Base-by-base conservation (phyloP, 53 echinoderm and acorn worm species). In the Glandiceps talaboti region DNA sequence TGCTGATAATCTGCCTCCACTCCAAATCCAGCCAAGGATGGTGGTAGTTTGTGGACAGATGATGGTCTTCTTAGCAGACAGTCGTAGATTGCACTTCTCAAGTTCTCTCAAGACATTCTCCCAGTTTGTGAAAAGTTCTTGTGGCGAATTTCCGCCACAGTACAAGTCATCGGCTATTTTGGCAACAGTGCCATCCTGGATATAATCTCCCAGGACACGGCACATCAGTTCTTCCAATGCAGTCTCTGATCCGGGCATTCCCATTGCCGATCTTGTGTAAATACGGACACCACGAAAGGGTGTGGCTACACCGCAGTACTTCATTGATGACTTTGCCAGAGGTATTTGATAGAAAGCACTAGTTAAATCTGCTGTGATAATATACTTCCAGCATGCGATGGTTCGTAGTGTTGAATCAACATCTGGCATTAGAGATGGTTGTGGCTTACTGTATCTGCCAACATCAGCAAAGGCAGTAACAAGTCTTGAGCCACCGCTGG, bases 111-210 rank as follows among this genome's bases (percentile, higher is more conserved):
- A 73, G 25, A 90, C 84, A 14, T 28, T 74, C 30, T 76, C 32
- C 80, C 90, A 85, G 76, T 84, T 87, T 14, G 30, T 0, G 27
- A 90, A 77, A 25, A 90, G 81, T 30, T 85, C 83, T 20, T 87
- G 76, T 1, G 28, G 29, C 14, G 86, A 82, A 33, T 92, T 73
- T n/a, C n/a, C n/a, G n/a, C n/a, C 88, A 33, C 86, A 92, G 74
- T 87, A 88, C 0, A 90, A 78, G 76, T 90, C 93, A 88, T 92
- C 90, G 27, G 86, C 90, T 27, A 90, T 74, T 64, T 90, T 92
- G 28, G 90, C 81, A 25, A 79, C 80, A 1, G 79, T 30, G 25
- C 76, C 76, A 30, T 76, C 76, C 31, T 76, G 30, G 29, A 76
- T 0, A 76, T 30, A 76, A 28, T 76, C 76, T 30, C 76, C 82